These are phyloP conservation scores for Ctenopoma multispine DNA, from an alignment of 2,797 vertebrate species.

Conservation along the genomic window DNA sequence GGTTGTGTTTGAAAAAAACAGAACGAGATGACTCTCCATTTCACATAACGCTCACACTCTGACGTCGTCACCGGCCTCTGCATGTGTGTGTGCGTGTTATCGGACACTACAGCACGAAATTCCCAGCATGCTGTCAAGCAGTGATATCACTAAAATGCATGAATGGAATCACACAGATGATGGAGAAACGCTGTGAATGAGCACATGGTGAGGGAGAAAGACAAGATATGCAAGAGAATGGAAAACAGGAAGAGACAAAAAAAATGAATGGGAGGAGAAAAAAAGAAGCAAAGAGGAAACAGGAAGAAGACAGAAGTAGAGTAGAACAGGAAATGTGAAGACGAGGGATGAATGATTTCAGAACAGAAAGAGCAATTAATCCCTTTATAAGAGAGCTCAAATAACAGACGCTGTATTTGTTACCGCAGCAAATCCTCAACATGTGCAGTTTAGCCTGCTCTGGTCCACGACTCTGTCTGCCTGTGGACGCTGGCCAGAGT, in stretches of 20 bases:
- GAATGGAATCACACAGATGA: conserved; percentile 25
- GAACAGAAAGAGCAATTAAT: conserved; percentile 1
- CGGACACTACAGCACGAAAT: conserved; percentile 23
- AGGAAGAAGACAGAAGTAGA: neutral
- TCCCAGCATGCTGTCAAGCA: conserved; percentile 12
- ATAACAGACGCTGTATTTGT: conserved; percentile 22
- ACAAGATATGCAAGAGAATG: neutral
- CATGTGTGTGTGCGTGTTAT: conserved; percentile 18
- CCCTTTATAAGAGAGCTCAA: conserved; percentile 7
- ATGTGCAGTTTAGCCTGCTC: neutral
- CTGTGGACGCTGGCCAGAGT: neutral
- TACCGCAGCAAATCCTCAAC: conserved; percentile 27
- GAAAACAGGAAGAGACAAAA: neutral
- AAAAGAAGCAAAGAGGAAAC: neutral
- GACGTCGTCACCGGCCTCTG: neutral
- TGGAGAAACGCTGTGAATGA: conserved; percentile 25
- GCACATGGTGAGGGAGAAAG: neutral
- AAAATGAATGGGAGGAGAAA: neutral
- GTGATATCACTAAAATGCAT: conserved; percentile 17
- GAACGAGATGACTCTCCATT: neutral
- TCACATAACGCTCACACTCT: neutral
- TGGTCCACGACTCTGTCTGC: neutral
- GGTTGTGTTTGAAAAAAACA: neutral
- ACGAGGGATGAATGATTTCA: neutral
- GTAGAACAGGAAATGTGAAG: neutral